Conservation (phyloP, 2,797 vertebrate species). For the Lacerta bilineata region DNA sequence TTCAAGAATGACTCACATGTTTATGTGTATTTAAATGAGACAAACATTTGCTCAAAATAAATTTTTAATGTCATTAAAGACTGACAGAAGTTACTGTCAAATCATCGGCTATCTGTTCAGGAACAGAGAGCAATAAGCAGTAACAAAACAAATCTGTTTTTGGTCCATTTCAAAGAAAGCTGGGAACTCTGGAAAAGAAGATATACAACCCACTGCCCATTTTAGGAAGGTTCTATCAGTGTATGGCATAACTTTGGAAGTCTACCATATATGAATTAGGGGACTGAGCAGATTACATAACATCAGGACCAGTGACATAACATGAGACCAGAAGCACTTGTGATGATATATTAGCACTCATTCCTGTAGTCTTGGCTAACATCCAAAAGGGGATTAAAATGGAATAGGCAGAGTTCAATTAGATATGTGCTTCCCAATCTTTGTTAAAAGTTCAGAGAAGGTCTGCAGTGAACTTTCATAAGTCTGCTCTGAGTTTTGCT, state of each 20-base stretch:
- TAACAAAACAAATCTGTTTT: not conserved
- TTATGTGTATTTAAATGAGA: not conserved
- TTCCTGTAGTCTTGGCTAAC: not conserved
- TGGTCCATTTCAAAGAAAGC: not conserved
- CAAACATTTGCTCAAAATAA: constrained; percentile 1
- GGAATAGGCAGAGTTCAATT: constrained; percentile 6
- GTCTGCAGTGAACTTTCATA: not conserved
- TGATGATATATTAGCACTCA: not conserved
- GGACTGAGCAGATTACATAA: not conserved
- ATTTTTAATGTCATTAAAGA: not conserved
- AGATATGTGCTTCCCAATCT: not conserved
- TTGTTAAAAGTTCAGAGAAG: not conserved
- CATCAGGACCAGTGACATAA: not conserved
- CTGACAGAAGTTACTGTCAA: not conserved
- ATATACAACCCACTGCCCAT: not conserved
- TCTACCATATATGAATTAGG: not conserved
- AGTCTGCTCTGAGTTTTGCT: not conserved
- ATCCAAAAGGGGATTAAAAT: not conserved
- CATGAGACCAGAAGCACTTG: not conserved
- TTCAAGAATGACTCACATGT: not conserved
- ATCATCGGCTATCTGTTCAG: not conserved
- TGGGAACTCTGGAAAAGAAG: not conserved
- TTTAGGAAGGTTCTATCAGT: not conserved
- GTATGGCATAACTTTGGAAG: too few species aligned
- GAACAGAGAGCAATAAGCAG: not conserved